These are phyloP conservation scores for Chamaetylas fuelleborni DNA, from an alignment of 2,113 vertebrate genomes.

Conservation along the genomic window DNA sequence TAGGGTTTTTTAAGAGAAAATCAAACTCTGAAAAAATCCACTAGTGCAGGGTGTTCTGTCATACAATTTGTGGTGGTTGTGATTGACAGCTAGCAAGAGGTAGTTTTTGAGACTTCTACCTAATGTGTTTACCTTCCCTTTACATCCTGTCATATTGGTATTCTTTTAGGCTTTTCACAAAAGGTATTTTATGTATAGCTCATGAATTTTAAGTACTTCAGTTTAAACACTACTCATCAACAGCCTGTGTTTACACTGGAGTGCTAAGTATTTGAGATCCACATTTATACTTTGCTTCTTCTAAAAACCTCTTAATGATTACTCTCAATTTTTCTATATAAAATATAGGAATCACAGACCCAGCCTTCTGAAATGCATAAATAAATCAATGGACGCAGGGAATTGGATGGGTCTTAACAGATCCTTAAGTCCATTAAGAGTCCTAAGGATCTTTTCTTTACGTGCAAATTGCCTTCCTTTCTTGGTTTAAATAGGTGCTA, in stretches of 20 bases:
- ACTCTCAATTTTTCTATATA: neutral
- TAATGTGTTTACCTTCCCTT: neutral
- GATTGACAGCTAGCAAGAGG: neutral
- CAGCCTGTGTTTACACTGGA: neutral
- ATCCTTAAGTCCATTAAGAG: neutral
- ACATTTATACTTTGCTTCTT: neutral
- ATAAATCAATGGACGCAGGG: neutral
- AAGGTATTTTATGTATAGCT: neutral
- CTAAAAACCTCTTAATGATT: neutral
- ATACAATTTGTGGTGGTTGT: neutral
- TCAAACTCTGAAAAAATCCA: neutral
- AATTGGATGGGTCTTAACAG: neutral
- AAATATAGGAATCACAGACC: neutral
- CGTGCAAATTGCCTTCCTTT: neutral
- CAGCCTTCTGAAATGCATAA: neutral
- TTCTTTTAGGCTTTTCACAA: neutral
- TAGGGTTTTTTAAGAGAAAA: neutral
- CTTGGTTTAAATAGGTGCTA: neutral
- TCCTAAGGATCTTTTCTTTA: neutral
- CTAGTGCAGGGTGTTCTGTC: neutral
- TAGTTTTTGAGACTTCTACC: neutral
- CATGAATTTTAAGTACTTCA: neutral
- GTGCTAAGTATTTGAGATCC: neutral
- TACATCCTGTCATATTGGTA: neutral
- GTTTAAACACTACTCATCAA: neutral